These are phyloP conservation scores for Andrena praecox DNA, from an alignment of 2,888 invertebrate genomes.

Conservation along the genomic window DNA sequence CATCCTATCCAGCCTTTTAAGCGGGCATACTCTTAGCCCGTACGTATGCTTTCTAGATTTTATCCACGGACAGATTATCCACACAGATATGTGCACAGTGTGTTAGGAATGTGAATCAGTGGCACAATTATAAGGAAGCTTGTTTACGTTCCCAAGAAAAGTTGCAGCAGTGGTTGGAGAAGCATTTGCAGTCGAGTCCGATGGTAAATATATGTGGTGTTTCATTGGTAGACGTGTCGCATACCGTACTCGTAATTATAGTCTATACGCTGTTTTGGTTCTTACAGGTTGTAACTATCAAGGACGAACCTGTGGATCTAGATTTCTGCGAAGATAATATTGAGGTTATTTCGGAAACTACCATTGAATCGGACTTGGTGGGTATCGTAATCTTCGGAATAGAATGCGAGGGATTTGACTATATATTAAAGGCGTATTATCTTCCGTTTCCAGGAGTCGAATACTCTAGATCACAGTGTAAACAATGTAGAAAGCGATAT, in stretches of 20 bases:
- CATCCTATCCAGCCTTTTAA: background rate
- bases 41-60: slow-evolving; percentile 87
- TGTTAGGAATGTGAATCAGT: slow-evolving; percentile 88
- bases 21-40: background rate
- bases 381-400: slow-evolving; percentile 12
- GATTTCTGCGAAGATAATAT: slow-evolving; percentile 78
- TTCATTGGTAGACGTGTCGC: background rate
- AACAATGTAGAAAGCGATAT: background rate
- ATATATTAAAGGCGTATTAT: background rate
- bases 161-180: slow-evolving; percentile 86
- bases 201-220: slow-evolving; percentile 52
- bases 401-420: background rate
- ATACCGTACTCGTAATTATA: background rate
- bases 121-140: slow-evolving; percentile 88
- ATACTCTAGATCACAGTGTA: background rate
- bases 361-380: slow-evolving; percentile 42
- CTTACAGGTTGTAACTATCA: slow-evolving; percentile 85
- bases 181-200: slow-evolving; percentile 63
- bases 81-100: slow-evolving; percentile 89
- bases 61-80: slow-evolving; percentile 88
- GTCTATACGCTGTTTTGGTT: background rate
- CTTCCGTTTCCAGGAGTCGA: slow-evolving; percentile 28
- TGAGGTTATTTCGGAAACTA: slow-evolving; percentile 64
- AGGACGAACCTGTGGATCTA: slow-evolving; percentile 86
- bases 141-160: slow-evolving; percentile 89